phyloP scores from a whole-genome alignment of 1,140 invertebrate species.

The Anoplolepis gracilipes region DNA sequence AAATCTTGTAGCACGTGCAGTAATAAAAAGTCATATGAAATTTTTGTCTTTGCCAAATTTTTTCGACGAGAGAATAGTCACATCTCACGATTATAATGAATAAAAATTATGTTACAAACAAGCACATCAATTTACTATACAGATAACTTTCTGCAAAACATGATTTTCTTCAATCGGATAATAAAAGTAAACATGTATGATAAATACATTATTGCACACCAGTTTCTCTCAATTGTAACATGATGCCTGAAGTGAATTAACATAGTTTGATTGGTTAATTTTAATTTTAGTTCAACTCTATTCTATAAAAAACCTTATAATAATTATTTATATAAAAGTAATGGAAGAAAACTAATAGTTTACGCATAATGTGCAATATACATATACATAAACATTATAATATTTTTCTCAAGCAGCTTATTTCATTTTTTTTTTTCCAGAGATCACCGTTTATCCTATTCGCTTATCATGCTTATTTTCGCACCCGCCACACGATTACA shows the following conservation, averaged over 20 bases:
- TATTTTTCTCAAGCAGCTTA: background rate
- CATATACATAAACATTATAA: background rate
- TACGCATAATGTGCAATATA: background rate
- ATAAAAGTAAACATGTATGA: no score
- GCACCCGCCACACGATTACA: slow-evolving; percentile 59
- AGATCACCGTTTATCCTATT: slow-evolving; percentile 14
- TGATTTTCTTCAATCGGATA: no score
- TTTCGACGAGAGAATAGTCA: background rate
- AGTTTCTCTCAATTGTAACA: background rate
- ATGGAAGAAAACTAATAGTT: background rate
- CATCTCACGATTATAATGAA: background rate
- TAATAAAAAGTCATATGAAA: background rate
- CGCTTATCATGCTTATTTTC: slow-evolving; percentile 52
- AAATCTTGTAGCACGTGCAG: background rate
- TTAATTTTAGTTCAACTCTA: background rate
- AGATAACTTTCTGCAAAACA: no score
- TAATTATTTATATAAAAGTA: background rate
- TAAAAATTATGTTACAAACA: no score
- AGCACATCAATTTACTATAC: no score
- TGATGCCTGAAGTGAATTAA: background rate
- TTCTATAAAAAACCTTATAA: background rate
- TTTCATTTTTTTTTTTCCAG: background rate
- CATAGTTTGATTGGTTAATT: no score
- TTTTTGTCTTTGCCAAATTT: background rate
- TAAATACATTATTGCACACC: no score